Evolutionary conservation across 2,113 vertebrate species (phyloP).

Genomic region (Dromas ardeola): DNA sequence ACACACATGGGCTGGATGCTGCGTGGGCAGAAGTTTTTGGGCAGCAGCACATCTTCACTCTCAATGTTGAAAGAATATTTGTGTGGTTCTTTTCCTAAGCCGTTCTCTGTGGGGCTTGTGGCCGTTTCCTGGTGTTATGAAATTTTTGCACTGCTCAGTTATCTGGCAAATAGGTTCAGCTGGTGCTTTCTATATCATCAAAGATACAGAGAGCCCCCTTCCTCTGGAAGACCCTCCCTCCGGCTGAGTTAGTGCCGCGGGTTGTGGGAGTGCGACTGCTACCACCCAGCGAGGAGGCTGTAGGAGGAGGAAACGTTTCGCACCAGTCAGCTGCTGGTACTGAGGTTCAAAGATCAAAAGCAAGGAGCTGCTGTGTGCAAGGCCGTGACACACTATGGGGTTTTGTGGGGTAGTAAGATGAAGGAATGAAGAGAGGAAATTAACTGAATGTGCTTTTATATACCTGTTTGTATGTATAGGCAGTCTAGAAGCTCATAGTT

Average conservation of each 20-base stretch:
- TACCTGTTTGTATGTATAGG: not conserved
- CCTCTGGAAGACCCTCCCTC: not conserved
- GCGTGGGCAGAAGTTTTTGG: not conserved
- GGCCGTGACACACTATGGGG: not conserved
- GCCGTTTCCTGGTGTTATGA: not conserved
- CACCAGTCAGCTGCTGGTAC: not conserved
- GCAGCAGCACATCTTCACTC: not conserved
- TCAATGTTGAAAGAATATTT: not conserved
- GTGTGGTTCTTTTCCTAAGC: not conserved
- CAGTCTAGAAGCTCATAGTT: not conserved
- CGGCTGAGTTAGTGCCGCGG: not conserved
- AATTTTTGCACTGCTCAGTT: not conserved
- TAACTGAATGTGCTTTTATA: not conserved
- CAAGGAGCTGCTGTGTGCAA: not conserved
- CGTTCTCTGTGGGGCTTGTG: not conserved
- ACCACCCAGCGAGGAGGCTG: not conserved
- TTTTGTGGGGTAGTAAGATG: not conserved
- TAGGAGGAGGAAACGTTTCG: not conserved
- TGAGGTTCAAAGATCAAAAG: not conserved
- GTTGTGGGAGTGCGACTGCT: not conserved
- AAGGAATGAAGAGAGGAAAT: not conserved
- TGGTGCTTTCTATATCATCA: not conserved
- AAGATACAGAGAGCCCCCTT: not conserved
- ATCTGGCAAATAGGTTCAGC: not conserved
- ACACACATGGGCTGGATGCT: fast-evolving